Evolutionary conservation across 2,113 vertebrate species (phyloP).

Genomic region (Serilophus lunatus): DNA sequence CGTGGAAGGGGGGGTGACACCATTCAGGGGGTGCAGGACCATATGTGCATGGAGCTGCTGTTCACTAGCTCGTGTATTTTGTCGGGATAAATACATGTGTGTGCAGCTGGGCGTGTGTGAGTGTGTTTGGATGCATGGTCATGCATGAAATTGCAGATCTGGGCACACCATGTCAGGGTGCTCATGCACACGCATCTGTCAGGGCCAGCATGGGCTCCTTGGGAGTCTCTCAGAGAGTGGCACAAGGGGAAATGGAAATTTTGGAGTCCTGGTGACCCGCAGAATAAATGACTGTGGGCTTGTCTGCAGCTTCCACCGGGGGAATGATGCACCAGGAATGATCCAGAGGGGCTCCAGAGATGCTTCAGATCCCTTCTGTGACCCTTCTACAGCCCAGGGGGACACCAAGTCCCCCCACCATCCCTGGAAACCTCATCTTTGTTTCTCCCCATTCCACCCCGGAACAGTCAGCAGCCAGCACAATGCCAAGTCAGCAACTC

Average conservation of each 20-base stretch:
- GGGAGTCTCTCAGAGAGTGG: background rate
- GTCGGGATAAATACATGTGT: accelerated
- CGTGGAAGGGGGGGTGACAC: background rate
- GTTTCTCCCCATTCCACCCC: background rate
- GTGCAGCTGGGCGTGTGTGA: accelerated
- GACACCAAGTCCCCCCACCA: background rate
- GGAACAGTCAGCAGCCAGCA: background rate
- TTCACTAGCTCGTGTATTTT: accelerated
- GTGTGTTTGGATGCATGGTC: background rate
- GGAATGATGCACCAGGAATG: background rate
- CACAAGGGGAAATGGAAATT: background rate
- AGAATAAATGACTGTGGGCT: background rate
- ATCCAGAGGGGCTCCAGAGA: background rate
- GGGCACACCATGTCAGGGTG: accelerated
- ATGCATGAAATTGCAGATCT: too few relatives aligned
- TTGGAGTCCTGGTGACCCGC: background rate
- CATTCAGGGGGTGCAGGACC: accelerated
- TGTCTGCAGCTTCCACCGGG: background rate
- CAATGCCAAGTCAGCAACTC: background rate
- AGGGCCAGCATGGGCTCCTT: background rate
- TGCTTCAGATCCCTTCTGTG: background rate
- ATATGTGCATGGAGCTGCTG: background rate
- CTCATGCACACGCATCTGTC: accelerated
- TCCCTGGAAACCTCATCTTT: background rate
- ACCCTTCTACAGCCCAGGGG: background rate